Conservation (phyloP, 2,888 invertebrate genomes). For the Hydrotaea diabolus region DNA sequence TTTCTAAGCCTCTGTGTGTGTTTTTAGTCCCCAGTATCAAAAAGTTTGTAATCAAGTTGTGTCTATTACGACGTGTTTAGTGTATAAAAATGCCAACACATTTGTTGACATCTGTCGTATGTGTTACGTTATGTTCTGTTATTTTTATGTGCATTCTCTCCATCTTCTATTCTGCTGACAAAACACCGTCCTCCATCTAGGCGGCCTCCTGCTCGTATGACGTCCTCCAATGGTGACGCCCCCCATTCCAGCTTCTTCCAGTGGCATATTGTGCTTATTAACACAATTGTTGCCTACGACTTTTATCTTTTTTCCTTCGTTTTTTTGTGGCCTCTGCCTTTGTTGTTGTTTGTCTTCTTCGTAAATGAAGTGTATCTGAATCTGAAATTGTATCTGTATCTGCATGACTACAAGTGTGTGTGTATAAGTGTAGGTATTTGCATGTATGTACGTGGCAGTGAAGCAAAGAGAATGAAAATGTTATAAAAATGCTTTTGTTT, state of each 20-base stretch:
- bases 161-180: background rate
- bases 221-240: background rate
- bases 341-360: background rate
- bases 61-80: conserved; percentile 62
- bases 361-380: conserved; percentile 18
- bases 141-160: conserved; percentile 44
- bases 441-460: background rate
- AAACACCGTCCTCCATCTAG: background rate
- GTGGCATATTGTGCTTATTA: conserved; percentile 55
- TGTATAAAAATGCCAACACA: conserved; percentile 31
- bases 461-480: background rate
- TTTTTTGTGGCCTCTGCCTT: background rate
- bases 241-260: background rate
- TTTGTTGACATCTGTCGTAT: conserved; percentile 59
- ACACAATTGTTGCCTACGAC: conserved; percentile 58
- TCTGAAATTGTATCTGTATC: conserved; percentile 29
- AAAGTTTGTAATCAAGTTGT: conserved; percentile 38
- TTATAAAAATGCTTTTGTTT: conserved; percentile 26
- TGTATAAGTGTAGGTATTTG: background rate
- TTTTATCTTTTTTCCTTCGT: background rate
- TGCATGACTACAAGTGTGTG: background rate
- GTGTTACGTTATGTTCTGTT: conserved; percentile 20
- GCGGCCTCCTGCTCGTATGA: no score
- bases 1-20: background rate
- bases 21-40: background rate